Evolutionary conservation across 2,113 vertebrate species (phyloP), one percentile per base, ranked within the genome.

Genomic region (Phaetusa simplex): DNA sequence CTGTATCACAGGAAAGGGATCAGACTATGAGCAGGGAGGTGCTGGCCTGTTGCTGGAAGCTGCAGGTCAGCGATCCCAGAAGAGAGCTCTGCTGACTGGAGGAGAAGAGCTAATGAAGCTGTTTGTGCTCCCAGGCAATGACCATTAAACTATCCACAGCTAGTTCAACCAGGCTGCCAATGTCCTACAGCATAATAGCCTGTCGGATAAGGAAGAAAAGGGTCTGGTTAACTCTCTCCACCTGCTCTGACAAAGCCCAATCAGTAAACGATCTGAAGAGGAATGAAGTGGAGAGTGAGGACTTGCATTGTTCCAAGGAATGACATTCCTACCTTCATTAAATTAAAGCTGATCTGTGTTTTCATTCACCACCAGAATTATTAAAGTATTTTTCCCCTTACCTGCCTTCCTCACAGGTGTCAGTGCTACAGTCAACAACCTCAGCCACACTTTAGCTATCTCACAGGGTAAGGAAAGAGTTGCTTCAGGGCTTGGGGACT

Each of bases 271-370:
- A 70, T 14, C 64, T 58, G n/a, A 73, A 95, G 23, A 94, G 47
- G 34, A 92, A 85, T 9, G 32, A 92, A 55, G 59, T 52, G 49
- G 21, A 93, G 62, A 94, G 73, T 42, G 70, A 89, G 86, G 71
- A 94, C 74, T 94, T 69, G 88, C 62, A 66, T 89, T 2, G 1
- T 97, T 95, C 78, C 76, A 97, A 96, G 89, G 36, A 97, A 95
- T 92, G 91, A 93, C 93, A 96, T 97, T 97, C 94, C 81, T 56
- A 52, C 69, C 97, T 97, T 97, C 88, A 96, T 92, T 97, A 94
- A 97, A 97, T 97, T 97, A 97, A 92, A 97, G 76, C 43, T 97
- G 91, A 97, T 96, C 96, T 97, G 47, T 96, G 95, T 82, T 93
- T 95, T 93, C 97, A 97, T 96, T 97, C 77, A 34, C 82, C 83